Percentiles rank a stretch among this genome's conserved stretches.
phyloP scores from a whole-genome alignment of 2,113 vertebrate species.

The Chunga burmeisteri region DNA sequence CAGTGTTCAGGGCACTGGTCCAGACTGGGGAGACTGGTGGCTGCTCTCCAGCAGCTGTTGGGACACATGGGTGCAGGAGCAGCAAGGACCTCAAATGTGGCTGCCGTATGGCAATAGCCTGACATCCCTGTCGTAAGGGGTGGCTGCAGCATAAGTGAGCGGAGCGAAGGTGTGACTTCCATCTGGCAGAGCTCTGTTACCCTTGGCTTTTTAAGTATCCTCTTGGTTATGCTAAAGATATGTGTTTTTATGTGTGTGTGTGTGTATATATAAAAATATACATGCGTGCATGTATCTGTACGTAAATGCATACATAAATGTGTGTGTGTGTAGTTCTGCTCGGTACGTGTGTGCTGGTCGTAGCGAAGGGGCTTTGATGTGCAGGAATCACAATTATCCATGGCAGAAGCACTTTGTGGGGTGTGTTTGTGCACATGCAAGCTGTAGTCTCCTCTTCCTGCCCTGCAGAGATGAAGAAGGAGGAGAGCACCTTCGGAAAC shows the following conservation, averaged over 20 bases:
- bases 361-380: not conserved
- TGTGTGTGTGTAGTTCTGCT: not conserved
- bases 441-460: not conserved
- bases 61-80: not conserved
- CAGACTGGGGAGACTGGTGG: not conserved
- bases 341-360: accelerated
- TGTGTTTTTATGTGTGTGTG: not conserved
- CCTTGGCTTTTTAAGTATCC: not conserved
- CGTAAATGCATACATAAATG: not conserved
- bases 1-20: not conserved
- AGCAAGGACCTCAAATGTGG: constrained; percentile 32
- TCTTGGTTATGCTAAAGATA: not conserved
- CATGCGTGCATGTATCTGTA: not conserved
- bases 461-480: constrained; percentile 82
- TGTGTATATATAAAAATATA: not conserved
- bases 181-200: not conserved
- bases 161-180: not conserved
- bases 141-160: not conserved
- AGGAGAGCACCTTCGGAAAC: constrained; percentile 80
- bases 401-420: not conserved
- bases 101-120: constrained; percentile 57
- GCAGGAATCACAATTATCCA: not conserved
- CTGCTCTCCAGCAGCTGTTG: not conserved
- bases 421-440: not conserved
- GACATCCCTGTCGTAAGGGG: not conserved